Base-by-base conservation (phyloP, 2,113 vertebrate species). In the Phainopepla nitens region DNA sequence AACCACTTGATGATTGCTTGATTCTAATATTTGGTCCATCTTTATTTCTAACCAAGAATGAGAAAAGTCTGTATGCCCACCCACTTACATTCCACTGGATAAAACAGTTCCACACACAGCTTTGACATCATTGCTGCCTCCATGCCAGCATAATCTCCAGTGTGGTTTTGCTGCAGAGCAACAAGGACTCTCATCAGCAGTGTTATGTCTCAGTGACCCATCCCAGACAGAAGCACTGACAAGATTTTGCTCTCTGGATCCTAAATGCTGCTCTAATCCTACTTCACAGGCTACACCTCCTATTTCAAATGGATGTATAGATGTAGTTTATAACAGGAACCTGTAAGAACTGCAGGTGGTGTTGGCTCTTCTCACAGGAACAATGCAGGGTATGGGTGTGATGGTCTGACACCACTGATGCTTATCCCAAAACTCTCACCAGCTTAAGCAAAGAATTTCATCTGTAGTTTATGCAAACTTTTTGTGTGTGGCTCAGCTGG, bases 111-210 rank as follows among this genome's bases (percentile, higher is more conserved):
- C 60, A 77, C 47, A 45, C n/a, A 28, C 25, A 76, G 11, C 25
- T 85, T 65, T 76, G n/a, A 10, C 16, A 11, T 11, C 6, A 9
- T 14, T 51, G 13, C 21, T 60, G 50, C 10, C 29, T 87, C 31
- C 31, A 44, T 47, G 25, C 15, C 66, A 73, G 27, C 29, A 29
- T 6, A 72, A 47, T 29, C 27, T 29, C 28, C 61, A 42, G 18
- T 2, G 6, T 13, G 12, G 13, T 58, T 82, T 77, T 69, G 25
- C 16, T 66, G 51, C 22, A 68, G 5, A 3, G 27, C 66, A 76
- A 18, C 15, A 68, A 80, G 14, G 21, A 9, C 23, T 39, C 6
- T 36, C 0, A 0, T 9, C 0, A 0, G 10, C 17, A 15, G 3
- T 29, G 12, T 42, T 44, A 29, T 0, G 0, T 66, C 60, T 79